Evolutionary conservation across 1,140 invertebrate species (phyloP).

Genomic region (Drosophila nasuta): DNA sequence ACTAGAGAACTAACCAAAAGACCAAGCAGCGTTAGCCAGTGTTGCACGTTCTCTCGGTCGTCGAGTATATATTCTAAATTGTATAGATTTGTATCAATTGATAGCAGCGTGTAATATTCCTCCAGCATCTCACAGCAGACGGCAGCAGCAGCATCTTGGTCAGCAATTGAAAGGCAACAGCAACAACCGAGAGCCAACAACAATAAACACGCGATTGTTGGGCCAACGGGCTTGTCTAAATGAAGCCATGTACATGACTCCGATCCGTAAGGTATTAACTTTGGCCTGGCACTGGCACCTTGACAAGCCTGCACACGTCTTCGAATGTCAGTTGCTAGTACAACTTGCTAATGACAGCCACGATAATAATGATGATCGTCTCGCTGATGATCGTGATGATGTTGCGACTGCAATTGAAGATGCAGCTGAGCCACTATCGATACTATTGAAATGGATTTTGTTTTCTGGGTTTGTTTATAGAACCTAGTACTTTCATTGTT

Average conservation of each 20-base stretch:
- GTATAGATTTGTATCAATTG: constrained; percentile 79
- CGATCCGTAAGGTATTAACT: constrained; percentile 22
- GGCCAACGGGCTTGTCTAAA: constrained; percentile 68
- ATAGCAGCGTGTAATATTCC: constrained; percentile 60
- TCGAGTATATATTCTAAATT: constrained; percentile 62
- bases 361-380: background rate
- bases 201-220: constrained; percentile 63
- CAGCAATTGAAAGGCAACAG: constrained; percentile 69
- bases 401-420: background rate
- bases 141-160: constrained; percentile 46
- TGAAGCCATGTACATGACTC: constrained; percentile 23
- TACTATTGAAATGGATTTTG: too few species aligned
- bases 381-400: constrained; percentile 9
- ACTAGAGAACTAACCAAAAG: constrained; percentile 25
- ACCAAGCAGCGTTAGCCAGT: constrained; percentile 1
- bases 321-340: constrained; percentile 65
- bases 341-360: constrained; percentile 10
- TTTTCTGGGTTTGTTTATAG: too few species aligned
- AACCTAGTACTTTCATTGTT: too few species aligned
- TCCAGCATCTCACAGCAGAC: constrained; percentile 19
- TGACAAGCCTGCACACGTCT: constrained; percentile 75
- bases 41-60: constrained; percentile 58
- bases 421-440: background rate
- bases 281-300: constrained; percentile 49
- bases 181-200: constrained; percentile 6